These are phyloP conservation scores for Aphelinus certus DNA, from an alignment of 1,140 invertebrate genomes.

Conservation along the genomic window DNA sequence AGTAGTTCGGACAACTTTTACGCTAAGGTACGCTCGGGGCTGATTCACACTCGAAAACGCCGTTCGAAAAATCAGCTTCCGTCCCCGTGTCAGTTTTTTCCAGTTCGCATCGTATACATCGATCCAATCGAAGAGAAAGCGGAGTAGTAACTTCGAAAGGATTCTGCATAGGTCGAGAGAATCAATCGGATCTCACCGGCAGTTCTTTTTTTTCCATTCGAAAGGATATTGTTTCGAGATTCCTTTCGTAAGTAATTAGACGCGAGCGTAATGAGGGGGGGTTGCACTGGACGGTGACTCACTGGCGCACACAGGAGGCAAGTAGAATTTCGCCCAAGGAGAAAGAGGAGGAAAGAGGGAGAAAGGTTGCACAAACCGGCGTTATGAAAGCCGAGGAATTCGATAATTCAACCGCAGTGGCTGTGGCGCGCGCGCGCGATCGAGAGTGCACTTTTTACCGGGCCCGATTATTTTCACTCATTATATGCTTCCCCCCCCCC, in stretches of 20 bases:
- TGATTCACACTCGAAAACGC: too few species aligned
- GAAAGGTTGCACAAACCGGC: constrained; percentile 15
- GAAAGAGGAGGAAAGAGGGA: neutral
- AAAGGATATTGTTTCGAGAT: neutral
- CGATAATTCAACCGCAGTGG: constrained; percentile 12
- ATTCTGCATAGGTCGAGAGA: too few species aligned
- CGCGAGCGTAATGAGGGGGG: neutral
- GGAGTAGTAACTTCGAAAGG: too few species aligned
- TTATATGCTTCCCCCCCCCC: neutral
- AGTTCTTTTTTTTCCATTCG: neutral
- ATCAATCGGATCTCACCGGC: too few species aligned
- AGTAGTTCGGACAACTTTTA: too few species aligned
- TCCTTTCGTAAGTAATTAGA: neutral
- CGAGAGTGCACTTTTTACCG: neutral
- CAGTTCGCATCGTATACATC: too few species aligned
- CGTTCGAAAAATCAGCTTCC: too few species aligned
- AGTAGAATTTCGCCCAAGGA: neutral
- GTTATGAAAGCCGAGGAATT: constrained; percentile 15
- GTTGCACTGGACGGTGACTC: neutral
- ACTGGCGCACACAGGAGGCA: too few species aligned
- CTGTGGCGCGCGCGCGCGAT: neutral
- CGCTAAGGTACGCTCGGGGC: too few species aligned
- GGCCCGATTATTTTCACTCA: neutral
- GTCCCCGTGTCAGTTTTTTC: too few species aligned
- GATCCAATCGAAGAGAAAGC: too few species aligned